Base-by-base conservation (phyloP, 1,140 invertebrate species). In the Pseudomyrmex flavicornis region DNA sequence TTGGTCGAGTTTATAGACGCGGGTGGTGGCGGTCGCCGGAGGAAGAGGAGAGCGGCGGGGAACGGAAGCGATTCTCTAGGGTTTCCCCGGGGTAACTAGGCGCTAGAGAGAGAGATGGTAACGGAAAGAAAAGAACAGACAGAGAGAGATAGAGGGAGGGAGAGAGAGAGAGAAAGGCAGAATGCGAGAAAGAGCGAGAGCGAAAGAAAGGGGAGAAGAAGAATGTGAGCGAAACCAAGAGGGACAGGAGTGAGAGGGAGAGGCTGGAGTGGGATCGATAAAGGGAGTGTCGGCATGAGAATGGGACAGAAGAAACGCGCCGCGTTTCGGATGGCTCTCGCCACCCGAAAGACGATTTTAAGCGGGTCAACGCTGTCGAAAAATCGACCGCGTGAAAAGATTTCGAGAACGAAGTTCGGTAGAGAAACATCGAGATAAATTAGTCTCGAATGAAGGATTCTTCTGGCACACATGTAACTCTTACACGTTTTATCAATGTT, bases 201-300 rank as follows among this genome's bases (percentile, higher is more conserved):
- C 35, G 83, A 87, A 83, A 90, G 89, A 90, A 90, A 85, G 85
- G 88, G 87, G 87, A 87, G 69, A 83, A 87, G 77, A 86, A 85
- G 88, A 86, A 88, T 85, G 87, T 85, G 88, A 87, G 68, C 72
- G 66, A 84, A 88, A 85, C 68, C 35, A 66, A 76, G 84, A 86
- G 85, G 85, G 84, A 88, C 85, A 76, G 80, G 85, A 88, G 87
- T 76, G 85, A 87, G 89, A 59, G 87, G 83, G 79, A 63, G 76
- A 73, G 59, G 12, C n/a, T 73, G 59, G 79, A 85, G 85, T 85
- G 85, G 86, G 91, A 94, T 94, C 93, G 92, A 94, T 94, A 94
- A 93, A 94, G 93, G 93, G 93, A 93, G 93, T 93, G 93, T 94
- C 93, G 92, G 92, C 90, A 90, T 63, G 86, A 91, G 86, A 91